A percentile compares a stretch with the other conserved stretches of the same genome.
Conservation (phyloP, 2,113 vertebrate species). For the Tamias sibiricus region DNA sequence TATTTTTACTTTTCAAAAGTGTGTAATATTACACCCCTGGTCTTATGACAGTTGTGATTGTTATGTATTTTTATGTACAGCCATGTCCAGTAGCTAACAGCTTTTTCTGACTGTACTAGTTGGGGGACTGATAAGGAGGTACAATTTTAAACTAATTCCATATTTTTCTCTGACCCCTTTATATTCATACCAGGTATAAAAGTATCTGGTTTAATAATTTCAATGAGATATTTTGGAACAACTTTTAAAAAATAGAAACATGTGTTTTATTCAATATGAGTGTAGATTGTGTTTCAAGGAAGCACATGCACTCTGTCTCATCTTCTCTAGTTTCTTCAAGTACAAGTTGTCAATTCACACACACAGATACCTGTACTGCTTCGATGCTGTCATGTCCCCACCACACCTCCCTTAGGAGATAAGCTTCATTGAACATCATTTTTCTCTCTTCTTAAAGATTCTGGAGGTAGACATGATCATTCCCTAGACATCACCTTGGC, state of each 20-base stretch:
- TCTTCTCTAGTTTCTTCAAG: background rate
- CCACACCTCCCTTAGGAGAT: background rate
- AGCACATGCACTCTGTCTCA: background rate
- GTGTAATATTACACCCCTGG: background rate
- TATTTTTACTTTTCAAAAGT: background rate
- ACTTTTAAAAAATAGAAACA: background rate
- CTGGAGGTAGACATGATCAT: background rate
- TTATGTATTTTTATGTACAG: background rate
- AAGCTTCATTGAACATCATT: background rate
- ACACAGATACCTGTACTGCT: too few species aligned
- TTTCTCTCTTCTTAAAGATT: background rate
- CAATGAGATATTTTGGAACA: background rate
- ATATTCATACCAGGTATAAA: background rate
- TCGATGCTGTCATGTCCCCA: background rate
- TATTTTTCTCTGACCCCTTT: background rate
- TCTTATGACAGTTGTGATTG: background rate
- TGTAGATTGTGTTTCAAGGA: background rate
- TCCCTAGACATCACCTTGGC: background rate
- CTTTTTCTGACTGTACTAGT: background rate
- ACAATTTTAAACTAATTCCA: background rate
- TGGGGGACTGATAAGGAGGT: background rate
- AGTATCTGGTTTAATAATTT: background rate
- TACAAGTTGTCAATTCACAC: background rate
- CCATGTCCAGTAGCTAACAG: background rate
- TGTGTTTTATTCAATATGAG: background rate